phyloP scores from a whole-genome alignment of 2,797 vertebrate species.

The Cynodonichthys magdalenae region DNA sequence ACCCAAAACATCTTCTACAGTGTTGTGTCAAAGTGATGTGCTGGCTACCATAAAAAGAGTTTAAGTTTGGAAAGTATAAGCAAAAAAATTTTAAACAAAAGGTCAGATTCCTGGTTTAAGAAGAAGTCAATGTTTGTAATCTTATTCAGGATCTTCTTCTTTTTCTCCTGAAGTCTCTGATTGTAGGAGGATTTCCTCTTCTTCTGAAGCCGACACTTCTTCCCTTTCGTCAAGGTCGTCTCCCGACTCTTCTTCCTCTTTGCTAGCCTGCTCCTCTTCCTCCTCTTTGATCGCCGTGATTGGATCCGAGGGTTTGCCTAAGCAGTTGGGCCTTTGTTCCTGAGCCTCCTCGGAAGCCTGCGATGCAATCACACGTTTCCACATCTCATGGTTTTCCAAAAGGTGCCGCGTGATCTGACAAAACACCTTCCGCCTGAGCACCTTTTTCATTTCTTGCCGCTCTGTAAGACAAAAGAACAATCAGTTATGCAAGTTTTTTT shows the following conservation, averaged over 20 bases:
- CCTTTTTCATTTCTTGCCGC: constrained; percentile 73
- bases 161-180: constrained; percentile 64
- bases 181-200: constrained; percentile 55
- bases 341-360: constrained; percentile 80
- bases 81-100: constrained; percentile 67
- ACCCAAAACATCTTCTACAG: constrained; percentile 92
- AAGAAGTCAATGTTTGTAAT: constrained; percentile 48
- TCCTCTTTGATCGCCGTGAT: constrained; percentile 94
- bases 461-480: constrained; percentile 61
- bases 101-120: constrained; percentile 69
- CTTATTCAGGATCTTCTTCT: constrained; percentile 70
- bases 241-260: constrained; percentile 65
- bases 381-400: constrained; percentile 97
- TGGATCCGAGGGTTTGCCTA: constrained; percentile 81
- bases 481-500: constrained; percentile 12
- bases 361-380: constrained; percentile 91
- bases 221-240: constrained; percentile 60
- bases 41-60: constrained; percentile 85
- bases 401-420: constrained; percentile 96
- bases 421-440: constrained; percentile 87
- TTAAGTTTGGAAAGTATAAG: constrained; percentile 77
- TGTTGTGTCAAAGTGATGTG: constrained; percentile 99
- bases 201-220: constrained; percentile 46
- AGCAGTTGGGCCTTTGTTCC: constrained; percentile 71
- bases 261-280: constrained; percentile 89